phyloP scores from a whole-genome alignment of 2,797 vertebrate species.

The Lophius americanus region DNA sequence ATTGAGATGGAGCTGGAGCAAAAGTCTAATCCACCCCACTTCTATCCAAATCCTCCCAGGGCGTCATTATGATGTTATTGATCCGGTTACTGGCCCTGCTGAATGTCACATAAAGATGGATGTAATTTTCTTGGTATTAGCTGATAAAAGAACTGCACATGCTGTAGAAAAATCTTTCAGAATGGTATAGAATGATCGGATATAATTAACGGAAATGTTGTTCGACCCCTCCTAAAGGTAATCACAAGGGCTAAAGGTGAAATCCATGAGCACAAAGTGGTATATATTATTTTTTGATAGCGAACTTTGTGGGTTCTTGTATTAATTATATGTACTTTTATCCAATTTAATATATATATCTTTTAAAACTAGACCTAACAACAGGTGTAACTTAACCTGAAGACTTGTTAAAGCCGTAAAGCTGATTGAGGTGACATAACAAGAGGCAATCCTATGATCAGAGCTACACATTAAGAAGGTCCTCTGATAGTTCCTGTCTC shows the following conservation, averaged over 20 bases:
- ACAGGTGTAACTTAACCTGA: too few species aligned
- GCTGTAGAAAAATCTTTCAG: not conserved
- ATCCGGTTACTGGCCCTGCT: slow-evolving; percentile 47
- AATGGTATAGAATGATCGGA: not conserved
- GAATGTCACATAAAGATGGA: slow-evolving; percentile 53
- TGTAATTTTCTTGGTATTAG: slow-evolving; percentile 37
- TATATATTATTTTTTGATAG: not conserved
- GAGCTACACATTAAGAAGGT: too few species aligned
- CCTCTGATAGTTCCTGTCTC: too few species aligned
- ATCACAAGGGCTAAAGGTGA: not conserved
- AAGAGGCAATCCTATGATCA: too few species aligned
- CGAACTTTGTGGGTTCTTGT: too few species aligned
- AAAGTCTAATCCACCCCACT: slow-evolving; percentile 42
- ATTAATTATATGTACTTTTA: too few species aligned
- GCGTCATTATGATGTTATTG: slow-evolving; percentile 66
- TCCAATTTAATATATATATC: not conserved
- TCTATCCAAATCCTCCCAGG: slow-evolving; percentile 60
- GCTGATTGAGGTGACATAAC: too few species aligned
- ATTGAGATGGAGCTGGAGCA: slow-evolving; percentile 33
- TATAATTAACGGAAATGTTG: slow-evolving; percentile 1
- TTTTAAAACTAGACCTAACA: not conserved
- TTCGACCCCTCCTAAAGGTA: slow-evolving; percentile 2
- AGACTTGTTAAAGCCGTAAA: too few species aligned
- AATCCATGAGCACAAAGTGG: not conserved
- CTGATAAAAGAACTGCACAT: slow-evolving; percentile 6